Evolutionary conservation across 37 sponge, comb jelly and placozoan species (phyloP), one percentile per base, ranked within the genome.

Genomic region (Cladorhizidae sp.): DNA sequence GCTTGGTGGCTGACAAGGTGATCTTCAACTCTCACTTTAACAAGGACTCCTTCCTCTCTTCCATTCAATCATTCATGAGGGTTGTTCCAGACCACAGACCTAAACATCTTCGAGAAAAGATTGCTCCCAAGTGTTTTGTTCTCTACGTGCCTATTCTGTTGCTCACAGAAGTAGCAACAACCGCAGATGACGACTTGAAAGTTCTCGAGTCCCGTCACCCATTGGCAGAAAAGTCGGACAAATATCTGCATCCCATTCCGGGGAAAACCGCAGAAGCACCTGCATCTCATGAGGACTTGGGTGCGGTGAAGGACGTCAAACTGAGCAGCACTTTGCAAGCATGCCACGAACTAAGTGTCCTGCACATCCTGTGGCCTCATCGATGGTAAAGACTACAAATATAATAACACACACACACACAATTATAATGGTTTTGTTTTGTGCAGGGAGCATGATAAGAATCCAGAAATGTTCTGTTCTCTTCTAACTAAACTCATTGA

Each of bases 291-390:
- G 9, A 45, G 49, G 49, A 45, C 49, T 45, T 9, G 9, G 49
- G 8, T 45, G 8, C 9, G 5, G 49, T 9, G 5, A 9, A 45
- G 5, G 8, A 45, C 5, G 5, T 45, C 9, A 45, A 5, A 45
- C 49, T n/a, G n/a, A n/a, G n/a, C n/a, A n/a, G n/a, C n/a, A n/a
- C n/a, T n/a, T n/a, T n/a, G n/a, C 49, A 45, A n/a, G n/a, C n/a
- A n/a, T 45, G 49, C 49, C 49, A 45, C 9, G 9, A 45, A 9
- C 49, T 9, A 45, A 45, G 49, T 12, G 49, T 9, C 5, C 86
- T 93, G 2, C 97, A 96, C 70, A 91, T 96, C 43, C 64, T 96
- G 3, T 96, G 97, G 97, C 97, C 97, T 17, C 97, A 96, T 73
- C 57, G 94, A 80, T 94, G 94, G 94, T 90, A 86, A 20, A 70